Percentiles rank a stretch among this genome's conserved stretches.
These are phyloP conservation scores for Lasioglossum leucozonium DNA, from an alignment of 2,888 invertebrate genomes.

Conservation along the genomic window DNA sequence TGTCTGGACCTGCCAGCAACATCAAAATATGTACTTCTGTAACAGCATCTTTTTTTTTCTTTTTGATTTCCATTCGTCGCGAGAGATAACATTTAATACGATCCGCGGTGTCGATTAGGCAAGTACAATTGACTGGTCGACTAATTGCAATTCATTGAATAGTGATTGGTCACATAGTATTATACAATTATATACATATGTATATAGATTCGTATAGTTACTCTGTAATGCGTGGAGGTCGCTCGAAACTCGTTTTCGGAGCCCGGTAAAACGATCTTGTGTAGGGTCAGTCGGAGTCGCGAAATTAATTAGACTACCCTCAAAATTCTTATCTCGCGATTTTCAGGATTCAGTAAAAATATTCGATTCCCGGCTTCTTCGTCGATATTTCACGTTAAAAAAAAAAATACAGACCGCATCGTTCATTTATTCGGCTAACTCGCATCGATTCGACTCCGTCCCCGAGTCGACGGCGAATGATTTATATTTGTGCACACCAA, in stretches of 20 bases:
- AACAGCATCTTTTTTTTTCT: background rate
- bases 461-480: too few relatives aligned
- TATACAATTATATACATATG: slow-evolving; percentile 15
- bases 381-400: too few relatives aligned
- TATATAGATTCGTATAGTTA: background rate
- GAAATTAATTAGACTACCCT: too few relatives aligned
- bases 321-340: too few relatives aligned
- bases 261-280: background rate
- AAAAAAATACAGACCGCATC: too few relatives aligned
- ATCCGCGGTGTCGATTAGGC: slow-evolving; percentile 17
- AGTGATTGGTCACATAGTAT: slow-evolving; percentile 40
- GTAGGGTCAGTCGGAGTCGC: too few relatives aligned
- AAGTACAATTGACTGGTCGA: slow-evolving; percentile 33
- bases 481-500: too few relatives aligned
- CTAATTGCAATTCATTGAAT: slow-evolving; percentile 43
- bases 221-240: background rate
- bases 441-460: too few relatives aligned
- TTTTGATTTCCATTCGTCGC: background rate
- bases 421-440: too few relatives aligned
- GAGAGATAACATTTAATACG: slow-evolving; percentile 29
- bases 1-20: slow-evolving; percentile 68
- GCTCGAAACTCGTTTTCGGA: background rate
- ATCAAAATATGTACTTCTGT: slow-evolving; percentile 47
- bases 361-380: too few relatives aligned
- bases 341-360: too few relatives aligned